These are phyloP conservation scores for Gonocerus acuteangulatus DNA, from an alignment of 2,888 invertebrate genomes.

Conservation along the genomic window DNA sequence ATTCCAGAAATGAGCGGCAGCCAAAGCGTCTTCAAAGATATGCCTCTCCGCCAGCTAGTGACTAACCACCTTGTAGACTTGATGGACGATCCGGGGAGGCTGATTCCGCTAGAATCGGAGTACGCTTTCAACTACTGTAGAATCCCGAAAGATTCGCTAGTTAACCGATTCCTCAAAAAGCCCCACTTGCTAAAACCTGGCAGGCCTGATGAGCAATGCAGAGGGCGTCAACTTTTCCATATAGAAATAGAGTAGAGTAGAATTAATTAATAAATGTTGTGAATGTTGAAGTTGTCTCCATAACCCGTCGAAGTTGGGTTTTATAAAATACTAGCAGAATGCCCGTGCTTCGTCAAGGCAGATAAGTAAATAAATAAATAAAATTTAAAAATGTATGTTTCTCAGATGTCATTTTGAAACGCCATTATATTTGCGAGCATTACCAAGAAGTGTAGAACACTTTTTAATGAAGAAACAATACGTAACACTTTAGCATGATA, in stretches of 20 bases:
- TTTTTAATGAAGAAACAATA: too few species aligned
- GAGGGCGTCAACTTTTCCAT: not conserved
- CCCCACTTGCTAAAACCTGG: not conserved
- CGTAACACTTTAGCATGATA: too few species aligned
- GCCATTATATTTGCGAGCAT: too few species aligned
- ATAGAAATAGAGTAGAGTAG: not conserved
- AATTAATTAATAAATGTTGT: not conserved
- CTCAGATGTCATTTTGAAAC: too few species aligned
- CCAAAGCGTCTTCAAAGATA: not conserved
- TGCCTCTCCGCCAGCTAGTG: conserved; percentile 41
- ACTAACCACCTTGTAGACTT: conserved; percentile 58
- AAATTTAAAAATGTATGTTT: too few species aligned
- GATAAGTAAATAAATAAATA: too few species aligned
- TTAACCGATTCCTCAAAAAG: too few species aligned
- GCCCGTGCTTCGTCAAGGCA: too few species aligned
- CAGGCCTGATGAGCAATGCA: not conserved
- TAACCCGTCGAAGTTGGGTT: too few species aligned
- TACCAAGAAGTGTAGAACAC: too few species aligned
- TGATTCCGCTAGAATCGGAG: conserved; percentile 44
- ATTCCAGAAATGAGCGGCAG: conserved; percentile 44
- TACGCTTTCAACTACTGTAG: conserved; percentile 45
- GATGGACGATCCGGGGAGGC: conserved; percentile 47
- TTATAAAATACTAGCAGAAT: too few species aligned
- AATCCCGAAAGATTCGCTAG: not conserved
- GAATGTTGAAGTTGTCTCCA: not conserved